A percentile compares a stretch with the other conserved stretches of the same genome.
Evolutionary conservation across 2,888 invertebrate genomes (phyloP).

Genomic region (Epirrita christyi): DNA sequence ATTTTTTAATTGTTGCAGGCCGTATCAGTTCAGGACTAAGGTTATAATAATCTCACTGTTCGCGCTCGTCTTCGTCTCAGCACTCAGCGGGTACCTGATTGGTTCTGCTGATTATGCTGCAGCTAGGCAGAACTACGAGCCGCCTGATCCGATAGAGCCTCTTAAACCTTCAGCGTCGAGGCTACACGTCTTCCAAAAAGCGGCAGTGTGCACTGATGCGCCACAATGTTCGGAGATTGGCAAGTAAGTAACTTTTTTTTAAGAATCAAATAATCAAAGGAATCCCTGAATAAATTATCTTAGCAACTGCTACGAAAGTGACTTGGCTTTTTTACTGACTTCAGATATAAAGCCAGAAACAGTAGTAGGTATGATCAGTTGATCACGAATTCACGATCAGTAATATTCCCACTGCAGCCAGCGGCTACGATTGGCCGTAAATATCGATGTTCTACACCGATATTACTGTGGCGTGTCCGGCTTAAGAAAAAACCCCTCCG

Average conservation of each 20-base stretch:
- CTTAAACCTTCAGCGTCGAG: constrained; percentile 88
- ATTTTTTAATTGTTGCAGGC: constrained; percentile 57
- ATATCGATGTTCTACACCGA: too few relatives aligned
- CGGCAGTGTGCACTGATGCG: constrained; percentile 92
- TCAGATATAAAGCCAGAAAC: too few relatives aligned
- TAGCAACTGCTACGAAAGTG: too few relatives aligned
- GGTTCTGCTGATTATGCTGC: constrained; percentile 53
- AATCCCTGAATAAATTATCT: too few relatives aligned
- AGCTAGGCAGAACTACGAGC: constrained; percentile 60
- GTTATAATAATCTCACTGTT: constrained; percentile 56
- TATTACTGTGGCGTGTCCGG: too few relatives aligned
- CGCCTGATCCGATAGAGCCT: constrained; percentile 87
- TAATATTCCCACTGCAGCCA: too few relatives aligned
- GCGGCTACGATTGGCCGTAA: too few relatives aligned
- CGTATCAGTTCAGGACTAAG: constrained; percentile 63
- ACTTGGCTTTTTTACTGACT: too few relatives aligned
- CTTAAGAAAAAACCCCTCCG: too few relatives aligned
- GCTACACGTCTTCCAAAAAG: constrained; percentile 87
- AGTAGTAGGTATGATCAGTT: too few relatives aligned
- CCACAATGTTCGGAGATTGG: constrained; percentile 91
- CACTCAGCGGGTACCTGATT: constrained; percentile 64
- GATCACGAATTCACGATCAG: too few relatives aligned
- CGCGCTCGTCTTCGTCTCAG: constrained; percentile 61
- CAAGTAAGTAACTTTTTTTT: constrained; percentile 81
- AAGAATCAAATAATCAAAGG: too few relatives aligned